Base-by-base conservation (phyloP, 2,888 invertebrate genomes). In the Hypercompe scribonia region DNA sequence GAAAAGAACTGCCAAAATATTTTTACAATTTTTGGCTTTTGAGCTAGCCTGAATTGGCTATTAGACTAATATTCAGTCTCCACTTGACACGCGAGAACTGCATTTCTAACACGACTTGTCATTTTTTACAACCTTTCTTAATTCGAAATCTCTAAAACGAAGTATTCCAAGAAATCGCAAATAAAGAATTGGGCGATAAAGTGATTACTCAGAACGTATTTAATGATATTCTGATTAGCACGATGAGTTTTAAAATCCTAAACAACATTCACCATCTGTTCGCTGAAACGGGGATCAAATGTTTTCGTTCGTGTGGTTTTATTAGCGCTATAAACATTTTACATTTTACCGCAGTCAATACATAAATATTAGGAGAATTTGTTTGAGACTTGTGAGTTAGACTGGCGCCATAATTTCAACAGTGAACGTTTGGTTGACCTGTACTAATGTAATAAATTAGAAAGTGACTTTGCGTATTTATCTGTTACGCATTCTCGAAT, bases 241-340 rank as follows among this genome's bases (percentile, higher is more conserved):
- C 50, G 54, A 76, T 73, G 71, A 73, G 76, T 76, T 76, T 78
- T 78, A 73, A 73, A 67, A 71, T 69, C 28, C 36, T 58, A 72
- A 78, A 75, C 77, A 68, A 68, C 68, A 64, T 63, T 21, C 24
- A 24, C 65, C 81, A 78, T 75, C 78, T 80, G 81, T 68, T 74
- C 65, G 24, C n/a, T 68, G 42, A 65, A 71, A 68, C 68, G 68
- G 66, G 73, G 65, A 75, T 36, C 34, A 28, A 33, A 74, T 81
- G 77, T 83, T 81, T 79, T 79, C 72, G 68, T 78, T 75, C 64
- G 66, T 64, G 50, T 70, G 75, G 71, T 71, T 84, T 83, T 81
- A 83, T 80, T 79, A 77, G 74, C 80, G 77, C 70, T 80, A 64
- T 64, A 61, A 70, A 61, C 34, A 68, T 28, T 68, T 42, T 28